Conservation (phyloP, 92 coral and sea anemone genomes). For the Siderastrea siderea region DNA sequence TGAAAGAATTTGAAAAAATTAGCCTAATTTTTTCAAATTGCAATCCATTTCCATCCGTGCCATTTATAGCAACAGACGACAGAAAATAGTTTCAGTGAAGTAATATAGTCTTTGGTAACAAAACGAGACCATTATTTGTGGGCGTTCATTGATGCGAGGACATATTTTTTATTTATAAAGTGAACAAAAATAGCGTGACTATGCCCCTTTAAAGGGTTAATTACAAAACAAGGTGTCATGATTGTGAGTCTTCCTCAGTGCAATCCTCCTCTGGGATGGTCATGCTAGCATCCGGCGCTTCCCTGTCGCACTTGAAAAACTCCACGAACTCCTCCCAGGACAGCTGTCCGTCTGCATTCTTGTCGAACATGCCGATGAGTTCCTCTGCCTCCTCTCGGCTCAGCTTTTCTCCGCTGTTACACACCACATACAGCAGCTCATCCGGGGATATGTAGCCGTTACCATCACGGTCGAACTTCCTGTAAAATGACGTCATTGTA, state of each 20-base stretch:
- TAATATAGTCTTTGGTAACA: too few species aligned
- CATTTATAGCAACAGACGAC: too few species aligned
- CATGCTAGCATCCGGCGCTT: conserved; percentile 35
- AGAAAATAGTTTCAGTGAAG: too few species aligned
- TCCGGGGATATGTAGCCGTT: conserved; percentile 91
- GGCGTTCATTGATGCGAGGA: background rate
- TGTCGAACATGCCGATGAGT: conserved; percentile 90
- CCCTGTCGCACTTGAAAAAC: conserved; percentile 73
- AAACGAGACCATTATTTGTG: background rate
- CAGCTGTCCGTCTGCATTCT: conserved; percentile 90
- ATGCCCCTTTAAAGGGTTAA: background rate
- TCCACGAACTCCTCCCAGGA: conserved; percentile 92
- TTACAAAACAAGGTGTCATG: background rate
- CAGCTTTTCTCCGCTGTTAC: conserved; percentile 87
- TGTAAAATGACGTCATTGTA: conserved; percentile 24
- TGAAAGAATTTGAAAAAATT: too few species aligned
- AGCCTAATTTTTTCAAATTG: too few species aligned
- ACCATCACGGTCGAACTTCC: conserved; percentile 91
- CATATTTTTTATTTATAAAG: background rate
- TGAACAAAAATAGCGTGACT: background rate
- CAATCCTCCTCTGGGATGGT: conserved; percentile 32
- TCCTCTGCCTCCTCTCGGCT: conserved; percentile 90
- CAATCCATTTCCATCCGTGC: too few species aligned
- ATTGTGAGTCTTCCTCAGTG: background rate
- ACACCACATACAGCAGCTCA: conserved; percentile 87